A percentile compares a stretch with the other conserved stretches of the same genome.
These are phyloP conservation scores for Synanthedon vespiformis DNA, from an alignment of 2,888 invertebrate species.

Conservation along the genomic window DNA sequence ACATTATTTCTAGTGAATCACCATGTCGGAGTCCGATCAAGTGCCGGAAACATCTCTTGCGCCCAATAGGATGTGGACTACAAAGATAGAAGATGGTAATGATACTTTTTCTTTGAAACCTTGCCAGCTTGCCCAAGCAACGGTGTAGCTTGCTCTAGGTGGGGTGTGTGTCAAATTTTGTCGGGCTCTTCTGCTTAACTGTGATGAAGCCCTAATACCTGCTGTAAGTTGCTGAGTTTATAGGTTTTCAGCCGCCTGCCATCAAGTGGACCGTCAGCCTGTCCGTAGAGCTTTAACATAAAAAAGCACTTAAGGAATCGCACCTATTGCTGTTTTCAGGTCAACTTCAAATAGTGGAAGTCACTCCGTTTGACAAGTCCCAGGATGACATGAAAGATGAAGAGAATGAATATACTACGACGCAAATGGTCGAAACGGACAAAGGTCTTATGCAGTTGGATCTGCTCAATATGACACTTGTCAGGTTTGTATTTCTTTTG, in stretches of 20 bases:
- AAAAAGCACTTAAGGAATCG: too few species aligned
- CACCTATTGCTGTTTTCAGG: constrained; percentile 27
- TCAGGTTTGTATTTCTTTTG: constrained; percentile 25
- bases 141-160: too few species aligned
- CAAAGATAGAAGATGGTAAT: not conserved
- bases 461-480: constrained; percentile 43
- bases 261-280: too few species aligned
- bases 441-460: constrained; percentile 42
- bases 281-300: too few species aligned
- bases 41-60: not conserved
- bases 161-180: too few species aligned
- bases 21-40: not conserved
- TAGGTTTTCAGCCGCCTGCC: too few species aligned
- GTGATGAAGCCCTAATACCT: too few species aligned
- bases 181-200: too few species aligned
- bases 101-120: not conserved
- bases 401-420: constrained; percentile 25
- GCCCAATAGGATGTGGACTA: not conserved
- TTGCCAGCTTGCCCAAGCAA: too few species aligned
- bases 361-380: constrained; percentile 34
- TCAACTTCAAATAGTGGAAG: constrained; percentile 54
- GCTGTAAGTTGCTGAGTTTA: too few species aligned
- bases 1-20: not conserved
- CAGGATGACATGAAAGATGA: not conserved
- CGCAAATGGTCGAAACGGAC: constrained; percentile 31